A percentile compares a stretch with the other conserved stretches of the same genome.
Evolutionary conservation across 2,797 vertebrate genomes (phyloP).

Genomic region (Ptychobarbus kaznakovi): DNA sequence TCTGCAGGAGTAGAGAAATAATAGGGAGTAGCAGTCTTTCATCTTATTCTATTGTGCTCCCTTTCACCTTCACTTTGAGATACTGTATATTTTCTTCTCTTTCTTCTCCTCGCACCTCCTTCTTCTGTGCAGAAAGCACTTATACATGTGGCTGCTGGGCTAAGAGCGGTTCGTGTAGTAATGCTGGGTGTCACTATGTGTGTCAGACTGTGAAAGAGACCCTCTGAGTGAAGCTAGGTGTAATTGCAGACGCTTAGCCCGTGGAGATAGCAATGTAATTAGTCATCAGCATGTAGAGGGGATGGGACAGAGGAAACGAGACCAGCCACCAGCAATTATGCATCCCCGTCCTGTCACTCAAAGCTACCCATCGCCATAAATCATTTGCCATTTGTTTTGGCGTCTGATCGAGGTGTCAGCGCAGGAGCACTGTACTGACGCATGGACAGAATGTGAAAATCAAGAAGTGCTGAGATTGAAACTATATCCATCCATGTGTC

Average conservation of each 20-base stretch:
- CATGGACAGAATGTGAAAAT: constrained; percentile 51
- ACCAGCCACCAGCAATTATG: constrained; percentile 59
- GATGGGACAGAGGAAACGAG: constrained; percentile 51
- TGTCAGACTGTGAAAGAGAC: constrained; percentile 51
- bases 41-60: constrained; percentile 1
- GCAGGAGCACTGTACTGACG: constrained; percentile 40
- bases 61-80: constrained; percentile 35
- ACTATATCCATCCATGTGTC: constrained; percentile 42
- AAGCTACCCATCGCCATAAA: constrained; percentile 53
- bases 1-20: background rate
- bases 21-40: constrained; percentile 1
- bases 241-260: constrained; percentile 53
- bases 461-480: constrained; percentile 53
- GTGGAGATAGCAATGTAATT: constrained; percentile 58
- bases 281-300: constrained; percentile 49
- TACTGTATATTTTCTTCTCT: background rate
- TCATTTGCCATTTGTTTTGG: constrained; percentile 56
- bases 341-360: constrained; percentile 57
- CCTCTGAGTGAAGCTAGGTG: constrained; percentile 41
- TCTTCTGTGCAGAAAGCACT: background rate
- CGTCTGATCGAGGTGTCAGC: constrained; percentile 43
- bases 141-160: constrained; percentile 16
- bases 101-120: background rate
- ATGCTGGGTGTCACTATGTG: constrained; percentile 29
- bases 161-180: constrained; percentile 8